Conservation (phyloP, 1,140 invertebrate species). For the Paracyclopina nana region DNA sequence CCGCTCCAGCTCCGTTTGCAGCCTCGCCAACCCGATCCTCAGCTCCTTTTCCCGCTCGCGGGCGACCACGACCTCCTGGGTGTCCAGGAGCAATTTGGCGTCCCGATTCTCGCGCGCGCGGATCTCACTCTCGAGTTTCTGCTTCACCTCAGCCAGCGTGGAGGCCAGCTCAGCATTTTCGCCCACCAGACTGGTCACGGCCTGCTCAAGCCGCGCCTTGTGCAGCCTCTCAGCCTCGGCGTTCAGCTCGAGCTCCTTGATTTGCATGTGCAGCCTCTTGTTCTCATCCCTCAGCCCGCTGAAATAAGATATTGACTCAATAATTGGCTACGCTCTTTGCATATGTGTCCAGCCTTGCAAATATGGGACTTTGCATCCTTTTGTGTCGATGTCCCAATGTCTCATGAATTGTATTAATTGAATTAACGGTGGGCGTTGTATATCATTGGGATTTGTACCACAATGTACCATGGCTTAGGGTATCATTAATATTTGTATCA, state of each 20-base stretch:
- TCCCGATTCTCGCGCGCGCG: constrained; percentile 2
- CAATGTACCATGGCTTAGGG: too few relatives aligned
- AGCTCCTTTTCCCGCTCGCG: constrained; percentile 1
- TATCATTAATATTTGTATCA: too few relatives aligned
- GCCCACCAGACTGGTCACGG: neutral
- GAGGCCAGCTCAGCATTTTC: constrained; percentile 12
- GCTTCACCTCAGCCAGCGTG: neutral
- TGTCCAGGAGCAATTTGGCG: constrained; percentile 5
- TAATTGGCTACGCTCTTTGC: too few relatives aligned
- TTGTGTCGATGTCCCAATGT: too few relatives aligned
- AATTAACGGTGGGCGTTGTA: too few relatives aligned
- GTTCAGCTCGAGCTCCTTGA: constrained; percentile 2
- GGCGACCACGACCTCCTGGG: neutral
- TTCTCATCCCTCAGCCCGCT: constrained; percentile 5
- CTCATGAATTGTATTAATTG: too few relatives aligned
- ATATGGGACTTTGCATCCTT: too few relatives aligned
- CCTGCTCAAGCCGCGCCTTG: neutral
- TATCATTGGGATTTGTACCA: too few relatives aligned
- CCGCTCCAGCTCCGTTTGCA: neutral
- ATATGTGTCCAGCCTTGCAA: too few relatives aligned
- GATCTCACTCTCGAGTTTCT: constrained; percentile 7
- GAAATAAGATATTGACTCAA: neutral
- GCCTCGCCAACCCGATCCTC: neutral
- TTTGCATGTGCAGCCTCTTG: neutral
- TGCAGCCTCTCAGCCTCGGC: neutral